phyloP scores from a whole-genome alignment of 2,888 invertebrate species.

The Hypselothyrea guttata region DNA sequence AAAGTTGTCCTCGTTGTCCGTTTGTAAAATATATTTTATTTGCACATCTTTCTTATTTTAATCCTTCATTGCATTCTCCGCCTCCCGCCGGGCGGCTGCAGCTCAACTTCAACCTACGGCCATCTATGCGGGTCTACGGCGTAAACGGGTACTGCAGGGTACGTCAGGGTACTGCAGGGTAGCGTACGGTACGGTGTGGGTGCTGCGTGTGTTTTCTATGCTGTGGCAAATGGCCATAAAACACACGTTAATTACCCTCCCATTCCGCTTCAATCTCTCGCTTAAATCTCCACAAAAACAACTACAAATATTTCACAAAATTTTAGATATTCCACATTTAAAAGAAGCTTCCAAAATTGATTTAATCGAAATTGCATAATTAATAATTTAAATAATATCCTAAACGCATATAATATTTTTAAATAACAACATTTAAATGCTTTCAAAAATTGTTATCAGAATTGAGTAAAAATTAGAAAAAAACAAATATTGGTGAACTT shows the following conservation, averaged over 20 bases:
- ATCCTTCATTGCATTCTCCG: slow-evolving; percentile 73
- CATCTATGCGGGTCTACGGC: neutral
- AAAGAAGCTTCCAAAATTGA: too few relatives aligned
- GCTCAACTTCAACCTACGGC: slow-evolving; percentile 7
- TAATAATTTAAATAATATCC: too few relatives aligned
- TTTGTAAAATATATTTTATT: slow-evolving; percentile 80
- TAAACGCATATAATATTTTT: too few relatives aligned
- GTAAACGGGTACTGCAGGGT: neutral
- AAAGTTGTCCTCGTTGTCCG: slow-evolving; percentile 68
- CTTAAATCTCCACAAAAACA: neutral
- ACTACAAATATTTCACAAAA: neutral
- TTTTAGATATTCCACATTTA: too few relatives aligned
- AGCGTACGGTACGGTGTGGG: neutral
- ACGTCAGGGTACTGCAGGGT: neutral
- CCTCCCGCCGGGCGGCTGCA: slow-evolving; percentile 37
- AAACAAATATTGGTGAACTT: too few relatives aligned
- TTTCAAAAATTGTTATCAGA: too few relatives aligned
- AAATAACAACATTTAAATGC: too few relatives aligned
- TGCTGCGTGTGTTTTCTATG: slow-evolving; percentile 37
- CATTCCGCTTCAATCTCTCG: neutral
- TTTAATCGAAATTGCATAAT: neutral
- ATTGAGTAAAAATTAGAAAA: too few relatives aligned
- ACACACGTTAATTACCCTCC: slow-evolving; percentile 78
- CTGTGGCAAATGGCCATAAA: slow-evolving; percentile 65
- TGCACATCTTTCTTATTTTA: slow-evolving; percentile 81